Base-by-base conservation (phyloP, 37 sponge, comb jelly and placozoan species). In the Ianthella basta region DNA sequence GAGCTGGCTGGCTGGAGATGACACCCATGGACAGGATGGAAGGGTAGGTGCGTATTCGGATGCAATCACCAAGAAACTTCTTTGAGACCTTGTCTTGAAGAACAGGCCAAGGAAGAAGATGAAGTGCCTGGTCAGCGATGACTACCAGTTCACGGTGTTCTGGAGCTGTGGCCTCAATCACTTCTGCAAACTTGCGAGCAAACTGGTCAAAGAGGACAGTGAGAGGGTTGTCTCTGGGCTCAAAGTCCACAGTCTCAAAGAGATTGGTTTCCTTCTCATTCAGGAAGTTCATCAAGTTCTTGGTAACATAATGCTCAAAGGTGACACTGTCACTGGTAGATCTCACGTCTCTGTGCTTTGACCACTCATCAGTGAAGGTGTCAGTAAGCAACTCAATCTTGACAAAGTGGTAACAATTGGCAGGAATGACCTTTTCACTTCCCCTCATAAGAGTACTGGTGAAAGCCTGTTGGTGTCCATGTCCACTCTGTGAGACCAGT, bases 11-110 rank as follows among this genome's bases (percentile, higher is more conserved):
- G 15, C 70, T 67, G 27, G 69, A 56, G 56, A 92, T 37, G 15
- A 92, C 56, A 36, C 89, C 85, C 83, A 92, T 84, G 1, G 87
- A 73, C 56, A 89, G 44, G 0, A 89, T 55, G 69, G 93, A 93
- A 32, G 90, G 93, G 79, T 82, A 64, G 15, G 82, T 74, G 34
- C 80, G 66, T 10, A 93, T 72, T 38, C 60, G 29, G 67, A 72
- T 85, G 21, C 44, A 63, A 30, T 89, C 90, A 64, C 93, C 93
- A 60, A 87, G 73, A 38, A 86, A 92, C 0, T 23, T 20, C 6
- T 53, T 65, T 56, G 54, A 81, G 25, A 68, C 53, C 18, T 36
- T 19, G 35, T 86, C 81, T 18, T 80, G 55, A 20, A 87, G 67
- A 50, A 82, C 38, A 72, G 85, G 23, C 79, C 84, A 89, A 8